Percentiles rank a stretch among this genome's conserved stretches.
Evolutionary conservation across 2,888 invertebrate species (phyloP).

Genomic region (Pseudococcus jackbeardsleyi): DNA sequence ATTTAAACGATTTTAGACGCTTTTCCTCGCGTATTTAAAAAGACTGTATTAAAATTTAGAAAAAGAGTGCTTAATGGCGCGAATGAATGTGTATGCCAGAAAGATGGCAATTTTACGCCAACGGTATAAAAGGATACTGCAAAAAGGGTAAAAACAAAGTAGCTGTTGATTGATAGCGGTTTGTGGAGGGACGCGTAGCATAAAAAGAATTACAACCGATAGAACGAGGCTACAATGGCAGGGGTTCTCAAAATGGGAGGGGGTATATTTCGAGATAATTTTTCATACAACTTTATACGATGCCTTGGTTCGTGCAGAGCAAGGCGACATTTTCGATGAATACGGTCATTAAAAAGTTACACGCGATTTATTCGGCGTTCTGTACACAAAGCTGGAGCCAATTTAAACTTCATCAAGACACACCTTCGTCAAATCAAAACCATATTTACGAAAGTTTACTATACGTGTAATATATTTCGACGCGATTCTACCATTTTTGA

Average conservation of each 20-base stretch:
- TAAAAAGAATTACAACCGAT: slow-evolving; percentile 36
- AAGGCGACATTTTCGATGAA: slow-evolving; percentile 20
- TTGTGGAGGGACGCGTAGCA: slow-evolving; percentile 29
- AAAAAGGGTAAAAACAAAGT: slow-evolving; percentile 39
- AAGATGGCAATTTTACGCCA: slow-evolving; percentile 45
- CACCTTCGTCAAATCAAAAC: slow-evolving; percentile 28
- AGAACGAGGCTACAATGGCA: slow-evolving; percentile 31
- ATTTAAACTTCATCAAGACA: slow-evolving; percentile 18
- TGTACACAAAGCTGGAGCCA: neutral
- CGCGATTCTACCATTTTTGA: neutral
- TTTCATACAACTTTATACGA: neutral
- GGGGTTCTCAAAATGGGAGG: neutral
- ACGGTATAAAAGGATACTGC: slow-evolving; percentile 27
- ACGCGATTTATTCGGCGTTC: neutral
- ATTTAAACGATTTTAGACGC: slow-evolving; percentile 48
- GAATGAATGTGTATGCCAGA: slow-evolving; percentile 50
- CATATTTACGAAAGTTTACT: neutral
- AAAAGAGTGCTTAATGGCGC: slow-evolving; percentile 48
- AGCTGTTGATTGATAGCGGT: slow-evolving; percentile 51
- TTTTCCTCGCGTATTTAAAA: slow-evolving; percentile 42
- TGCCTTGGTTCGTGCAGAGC: neutral
- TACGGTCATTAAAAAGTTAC: slow-evolving; percentile 14
- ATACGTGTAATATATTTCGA: neutral
- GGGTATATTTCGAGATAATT: neutral
- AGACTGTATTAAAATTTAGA: slow-evolving; percentile 45